Base-by-base conservation (phyloP, 1,140 invertebrate species). In the Gryllus bimaculatus region DNA sequence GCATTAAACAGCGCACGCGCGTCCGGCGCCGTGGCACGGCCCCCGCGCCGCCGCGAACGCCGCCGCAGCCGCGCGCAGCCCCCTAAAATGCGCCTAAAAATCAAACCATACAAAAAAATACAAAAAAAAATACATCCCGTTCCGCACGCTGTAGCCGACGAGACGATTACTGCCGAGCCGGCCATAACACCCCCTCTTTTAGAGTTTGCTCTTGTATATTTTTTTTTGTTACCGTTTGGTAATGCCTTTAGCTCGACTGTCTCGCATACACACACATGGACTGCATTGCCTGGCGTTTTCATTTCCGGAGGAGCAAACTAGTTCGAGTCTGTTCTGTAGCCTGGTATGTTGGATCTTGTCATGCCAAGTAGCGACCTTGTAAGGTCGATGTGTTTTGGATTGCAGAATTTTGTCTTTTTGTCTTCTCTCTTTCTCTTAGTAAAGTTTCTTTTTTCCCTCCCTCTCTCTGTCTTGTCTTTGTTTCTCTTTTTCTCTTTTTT, bases 381-480 rank as follows among this genome's bases (percentile, higher is more conserved):
- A 66, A 10, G 10, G 54, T 66, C 54, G 18, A 13, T 18, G 10
- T 13, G 54, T 66, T 66, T 10, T 66, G 54, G 54, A 13, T 18
- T 66, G 54, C 54, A 13, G 54, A 66, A 13, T 66, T 66, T 48
- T 77, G 18, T 21, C 76, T 77, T 39, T 26, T 15, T 39, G 8
- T 77, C 8, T 18, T 77, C 0, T 39, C 47, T 77, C 47, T 77
- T 2, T 77, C 76, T 77, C 15, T 77, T 77, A 13, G 20, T 77
- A 77, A 26, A 0, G 10, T 20, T 75, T 75, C 10, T 20, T 75
- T 48, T 77, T 39, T 77, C 48, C 8, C 8, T 21, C 39, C 7
- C 18, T 77, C 20, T 48, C 20, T 77, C 8, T 77, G 76, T 8
- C 18, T 77, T 47, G 75, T 39, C 8, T 75, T 26, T 75, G 1